Evolutionary conservation across 2,113 vertebrate genomes (phyloP).

Genomic region (Dicentrarchus labrax): DNA sequence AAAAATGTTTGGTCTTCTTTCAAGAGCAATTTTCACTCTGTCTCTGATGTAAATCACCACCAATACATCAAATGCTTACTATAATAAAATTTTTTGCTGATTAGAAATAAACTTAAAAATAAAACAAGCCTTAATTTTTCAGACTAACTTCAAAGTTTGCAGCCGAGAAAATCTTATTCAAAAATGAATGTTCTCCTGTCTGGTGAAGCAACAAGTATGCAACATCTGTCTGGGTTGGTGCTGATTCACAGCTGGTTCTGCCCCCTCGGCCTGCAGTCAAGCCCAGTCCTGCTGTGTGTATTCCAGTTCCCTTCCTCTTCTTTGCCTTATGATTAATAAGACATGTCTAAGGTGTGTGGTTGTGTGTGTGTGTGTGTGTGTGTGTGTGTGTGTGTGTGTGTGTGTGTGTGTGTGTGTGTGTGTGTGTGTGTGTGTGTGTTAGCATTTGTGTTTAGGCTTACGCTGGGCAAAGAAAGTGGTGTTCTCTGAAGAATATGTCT

Average conservation of each 20-base stretch:
- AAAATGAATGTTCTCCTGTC: slow-evolving; percentile 5
- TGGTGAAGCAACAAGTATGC: slow-evolving; percentile 40
- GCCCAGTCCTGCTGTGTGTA: slow-evolving; percentile 43
- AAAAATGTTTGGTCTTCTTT: neutral
- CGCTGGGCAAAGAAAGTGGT: slow-evolving; percentile 28
- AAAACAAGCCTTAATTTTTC: neutral
- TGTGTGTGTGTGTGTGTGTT: slow-evolving; percentile 32
- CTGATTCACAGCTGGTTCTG: slow-evolving; percentile 42
- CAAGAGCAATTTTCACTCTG: slow-evolving; percentile 36
- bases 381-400: slow-evolving; percentile 15
- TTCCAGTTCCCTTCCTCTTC: slow-evolving; percentile 21
- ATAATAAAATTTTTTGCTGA: too few relatives aligned
- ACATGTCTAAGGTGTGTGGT: slow-evolving; percentile 13
- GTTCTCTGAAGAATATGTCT: slow-evolving; percentile 62
- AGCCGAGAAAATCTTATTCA: slow-evolving; percentile 8
- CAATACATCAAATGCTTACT: slow-evolving; percentile 21
- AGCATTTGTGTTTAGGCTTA: slow-evolving; percentile 45
- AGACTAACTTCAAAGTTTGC: neutral
- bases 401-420: slow-evolving; percentile 3
- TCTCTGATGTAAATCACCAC: slow-evolving; percentile 50
- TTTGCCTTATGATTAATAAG: slow-evolving; percentile 59
- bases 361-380: slow-evolving; percentile 23
- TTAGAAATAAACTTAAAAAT: neutral
- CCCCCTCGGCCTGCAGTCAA: slow-evolving; percentile 27
- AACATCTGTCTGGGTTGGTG: slow-evolving; percentile 46